Conservation (phyloP, 2,797 vertebrate species). For the Molossus alvarezi region DNA sequence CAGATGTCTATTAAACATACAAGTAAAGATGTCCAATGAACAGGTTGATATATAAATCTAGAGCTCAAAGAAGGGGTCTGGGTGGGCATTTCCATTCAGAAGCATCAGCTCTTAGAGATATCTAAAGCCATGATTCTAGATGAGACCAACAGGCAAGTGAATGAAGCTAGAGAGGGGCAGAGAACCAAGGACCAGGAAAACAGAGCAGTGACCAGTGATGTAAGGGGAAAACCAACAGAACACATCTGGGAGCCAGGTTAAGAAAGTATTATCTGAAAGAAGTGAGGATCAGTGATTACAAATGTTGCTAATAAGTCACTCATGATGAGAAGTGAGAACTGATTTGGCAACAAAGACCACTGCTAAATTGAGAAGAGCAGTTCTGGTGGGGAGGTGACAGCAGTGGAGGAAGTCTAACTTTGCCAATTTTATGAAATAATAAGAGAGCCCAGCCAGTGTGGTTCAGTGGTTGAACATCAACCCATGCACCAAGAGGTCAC, state of each 20-base stretch:
- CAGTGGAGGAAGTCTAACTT: neutral
- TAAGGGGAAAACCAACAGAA: neutral
- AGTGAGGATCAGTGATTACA: neutral
- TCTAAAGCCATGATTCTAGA: neutral
- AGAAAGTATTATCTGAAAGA: neutral
- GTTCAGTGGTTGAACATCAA: too few relatives aligned
- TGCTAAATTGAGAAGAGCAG: neutral
- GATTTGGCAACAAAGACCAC: neutral
- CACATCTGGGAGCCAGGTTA: neutral
- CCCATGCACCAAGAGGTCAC: too few relatives aligned
- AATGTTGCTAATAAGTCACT: neutral
- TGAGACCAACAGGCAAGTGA: neutral
- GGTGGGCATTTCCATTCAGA: neutral
- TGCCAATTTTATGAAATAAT: neutral
- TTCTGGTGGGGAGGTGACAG: neutral
- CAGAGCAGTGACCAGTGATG: neutral
- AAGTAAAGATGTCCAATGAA: neutral
- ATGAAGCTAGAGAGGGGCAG: neutral
- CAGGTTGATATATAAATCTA: neutral
- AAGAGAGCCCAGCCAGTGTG: neutral
- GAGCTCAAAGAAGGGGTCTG: neutral
- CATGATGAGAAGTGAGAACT: neutral
- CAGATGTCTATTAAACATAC: neutral
- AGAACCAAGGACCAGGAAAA: neutral
- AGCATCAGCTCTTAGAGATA: neutral